Conservation (phyloP, 2,888 invertebrate genomes). For the Cordilura impudica region DNA sequence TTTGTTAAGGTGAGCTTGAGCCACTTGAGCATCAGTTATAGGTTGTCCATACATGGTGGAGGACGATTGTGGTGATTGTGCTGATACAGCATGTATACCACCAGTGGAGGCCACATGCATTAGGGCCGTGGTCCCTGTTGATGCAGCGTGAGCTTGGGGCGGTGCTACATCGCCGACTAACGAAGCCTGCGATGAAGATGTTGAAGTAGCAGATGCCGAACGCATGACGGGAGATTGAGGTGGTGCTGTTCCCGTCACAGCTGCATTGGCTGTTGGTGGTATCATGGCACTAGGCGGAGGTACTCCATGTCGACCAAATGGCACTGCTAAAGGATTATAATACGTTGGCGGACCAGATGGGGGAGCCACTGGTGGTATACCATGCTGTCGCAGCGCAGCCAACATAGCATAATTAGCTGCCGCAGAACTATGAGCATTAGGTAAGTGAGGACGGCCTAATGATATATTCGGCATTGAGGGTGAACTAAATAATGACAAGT, state of each 20-base stretch:
- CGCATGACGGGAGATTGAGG: conserved; percentile 78
- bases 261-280: conserved; percentile 61
- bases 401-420: conserved; percentile 72
- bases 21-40: conserved; percentile 83
- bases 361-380: conserved; percentile 60
- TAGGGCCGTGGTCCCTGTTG: conserved; percentile 51
- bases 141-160: conserved; percentile 73
- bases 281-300: conserved; percentile 65
- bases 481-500: conserved; percentile 91
- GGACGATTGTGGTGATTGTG: conserved; percentile 50
- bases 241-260: conserved; percentile 57
- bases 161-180: conserved; percentile 72
- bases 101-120: conserved; percentile 60
- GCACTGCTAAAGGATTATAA: conserved; percentile 72
- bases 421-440: conserved; percentile 71
- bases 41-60: conserved; percentile 76
- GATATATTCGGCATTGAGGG: conserved; percentile 99
- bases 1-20: conserved; percentile 84
- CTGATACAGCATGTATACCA: conserved; percentile 64
- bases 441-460: conserved; percentile 88
- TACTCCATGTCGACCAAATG: conserved; percentile 71
- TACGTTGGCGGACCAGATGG: conserved; percentile 72
- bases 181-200: conserved; percentile 76
- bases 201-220: conserved; percentile 79
- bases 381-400: conserved; percentile 74